Evolutionary conservation across 2,797 vertebrate genomes (phyloP).

Genomic region (Mycteria americana): DNA sequence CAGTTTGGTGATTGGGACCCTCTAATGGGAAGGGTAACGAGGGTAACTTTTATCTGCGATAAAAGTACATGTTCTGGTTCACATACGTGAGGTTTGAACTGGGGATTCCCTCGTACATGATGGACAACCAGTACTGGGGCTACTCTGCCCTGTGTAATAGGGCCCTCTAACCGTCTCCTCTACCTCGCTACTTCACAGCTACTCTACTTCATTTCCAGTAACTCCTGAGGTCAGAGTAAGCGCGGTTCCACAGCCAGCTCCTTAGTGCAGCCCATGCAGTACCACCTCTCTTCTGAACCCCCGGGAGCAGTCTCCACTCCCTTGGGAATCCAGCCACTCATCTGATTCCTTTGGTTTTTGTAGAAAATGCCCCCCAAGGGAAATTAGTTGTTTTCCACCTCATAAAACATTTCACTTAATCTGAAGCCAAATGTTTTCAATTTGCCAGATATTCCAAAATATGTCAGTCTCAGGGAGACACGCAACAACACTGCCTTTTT

Average conservation of each 20-base stretch:
- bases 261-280: background rate
- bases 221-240: background rate
- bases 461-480: background rate
- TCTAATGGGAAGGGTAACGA: background rate
- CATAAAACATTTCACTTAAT: conserved; percentile 15
- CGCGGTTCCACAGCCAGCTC: background rate
- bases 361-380: background rate
- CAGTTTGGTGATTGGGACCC: background rate
- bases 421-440: conserved; percentile 9
- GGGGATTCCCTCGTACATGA: background rate
- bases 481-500: background rate
- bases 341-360: background rate
- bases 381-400: conserved; percentile 23
- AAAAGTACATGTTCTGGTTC: background rate
- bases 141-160: background rate
- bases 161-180: background rate
- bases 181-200: background rate
- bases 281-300: background rate
- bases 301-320: accelerated
- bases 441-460: background rate
- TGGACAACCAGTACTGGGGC: accelerated
- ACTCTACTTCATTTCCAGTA: background rate
- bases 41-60: background rate
- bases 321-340: background rate
- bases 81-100: background rate